Base-by-base conservation (phyloP, 2,888 invertebrate species). In the Drosophila kambysellisi region DNA sequence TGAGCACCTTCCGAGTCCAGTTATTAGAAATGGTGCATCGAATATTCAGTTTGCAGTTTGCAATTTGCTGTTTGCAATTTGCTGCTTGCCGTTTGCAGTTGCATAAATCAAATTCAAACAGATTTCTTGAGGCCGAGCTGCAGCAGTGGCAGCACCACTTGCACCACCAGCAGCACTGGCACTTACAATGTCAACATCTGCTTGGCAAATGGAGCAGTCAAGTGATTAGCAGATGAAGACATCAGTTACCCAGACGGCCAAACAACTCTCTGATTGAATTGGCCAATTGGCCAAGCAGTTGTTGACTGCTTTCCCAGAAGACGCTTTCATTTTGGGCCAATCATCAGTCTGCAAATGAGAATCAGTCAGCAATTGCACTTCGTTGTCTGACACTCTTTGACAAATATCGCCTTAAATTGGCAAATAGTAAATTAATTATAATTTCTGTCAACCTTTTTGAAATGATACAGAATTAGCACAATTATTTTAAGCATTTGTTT, bases 171-270 rank as follows among this genome's bases (percentile, higher is more conserved):
- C 71, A 46, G 25, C 63, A 20, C 48, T n/a, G 32, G 43, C 50
- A 58, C 37, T 58, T 56, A 53, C 57, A 61, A 65, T 58, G 65
- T 60, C 67, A 69, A 56, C 72, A 61, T 50, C 37, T 74, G 53
- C 72, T 51, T 71, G 73, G 79, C 88, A 85, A 89, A 84, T 84
- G 81, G 74, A 74, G 69, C 81, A 89, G 76, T 77, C 71, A 78
- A 70, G 85, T 82, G 89, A 83, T 83, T 83, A 88, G 89, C 88
- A 87, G 46, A 83, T 83, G 66, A 82, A 80, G 80, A 80, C 89
- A 81, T 88, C 64, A 17, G 53, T 50, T 39, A 17, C 50, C 20
- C 41, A 20, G 29, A 30, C 29, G n/a, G 51, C 58, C 79, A 32
- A 53, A 46, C 46, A 35, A 57, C 60, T 66, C 54, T 61, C 52